Percentiles rank a stretch among this genome's conserved stretches.
Conservation (phyloP, 92 coral and sea anemone genomes). For the Zoanthus sociatus region DNA sequence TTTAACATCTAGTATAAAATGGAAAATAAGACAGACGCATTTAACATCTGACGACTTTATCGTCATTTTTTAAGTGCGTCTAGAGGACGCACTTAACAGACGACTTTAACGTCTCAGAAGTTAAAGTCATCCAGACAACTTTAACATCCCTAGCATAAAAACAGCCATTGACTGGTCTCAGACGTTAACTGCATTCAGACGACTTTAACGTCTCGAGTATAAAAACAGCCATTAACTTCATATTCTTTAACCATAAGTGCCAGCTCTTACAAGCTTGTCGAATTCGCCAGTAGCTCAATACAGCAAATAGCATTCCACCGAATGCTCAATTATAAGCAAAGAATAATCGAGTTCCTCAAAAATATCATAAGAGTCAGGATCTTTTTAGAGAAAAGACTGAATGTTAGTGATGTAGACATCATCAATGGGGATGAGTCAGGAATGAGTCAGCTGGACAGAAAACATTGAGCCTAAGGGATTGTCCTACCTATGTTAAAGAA, state of each 20-base stretch:
- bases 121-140: too few relatives aligned
- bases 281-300: neutral
- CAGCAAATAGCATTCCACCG: neutral
- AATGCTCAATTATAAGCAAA: neutral
- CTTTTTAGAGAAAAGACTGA: neutral
- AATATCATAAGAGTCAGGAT: neutral
- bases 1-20: too few relatives aligned
- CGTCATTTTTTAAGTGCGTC: too few relatives aligned
- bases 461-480: neutral
- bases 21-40: too few relatives aligned
- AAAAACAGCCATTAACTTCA: neutral
- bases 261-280: neutral
- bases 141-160: too few relatives aligned
- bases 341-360: neutral
- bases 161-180: too few relatives aligned
- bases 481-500: slow-evolving; percentile 11
- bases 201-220: too few relatives aligned
- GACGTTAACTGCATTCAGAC: too few relatives aligned
- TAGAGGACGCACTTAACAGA: too few relatives aligned
- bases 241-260: neutral
- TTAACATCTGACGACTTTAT: too few relatives aligned
- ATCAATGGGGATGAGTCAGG: slow-evolving; percentile 21
- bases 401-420: slow-evolving; percentile 1
- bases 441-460: neutral
- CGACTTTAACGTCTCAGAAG: too few relatives aligned